Evolutionary conservation across 2,888 invertebrate species (phyloP), one percentile per base, ranked within the genome.

Genomic region (Osedax fenrisi): DNA sequence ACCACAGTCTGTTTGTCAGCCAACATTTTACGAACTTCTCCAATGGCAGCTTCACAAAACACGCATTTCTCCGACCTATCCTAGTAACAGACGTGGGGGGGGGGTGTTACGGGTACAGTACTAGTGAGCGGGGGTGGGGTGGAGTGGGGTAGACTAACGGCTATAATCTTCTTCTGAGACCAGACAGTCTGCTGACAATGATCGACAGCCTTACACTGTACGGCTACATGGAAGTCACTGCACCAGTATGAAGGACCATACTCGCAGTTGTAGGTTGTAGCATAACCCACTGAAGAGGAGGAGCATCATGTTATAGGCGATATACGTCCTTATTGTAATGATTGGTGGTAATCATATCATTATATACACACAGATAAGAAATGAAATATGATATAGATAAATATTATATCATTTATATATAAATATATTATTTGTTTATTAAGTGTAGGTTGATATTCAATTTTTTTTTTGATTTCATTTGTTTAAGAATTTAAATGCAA

Each of bases 131-230:
- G n/a, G n/a, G n/a, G n/a, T n/a, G n/a, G n/a, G n/a, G n/a, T n/a
- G n/a, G n/a, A n/a, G n/a, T n/a, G n/a, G n/a, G n/a, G n/a, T n/a
- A 59, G 21, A 17, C 62, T 56, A 26, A 77, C 77, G 17, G 62
- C 27, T 3, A 59, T 22, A 3, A 73, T 69, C 17, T 72, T 68
- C 73, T 78, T 68, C n/a, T 78, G 76, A 3, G 56, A 72, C 80
- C 80, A 80, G 3, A 78, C 77, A 13, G 78, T 78, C 22, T 76
- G 73, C 72, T 76, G 76, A 76, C 80, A 80, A 76, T 80, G 80
- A 17, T 76, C 68, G 3, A 79, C 23, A 2, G 80, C 79, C 17
- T 76, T 76, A 68, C 80, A 80, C n/a, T 73, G 27, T 62, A 76
- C 75, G 69, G 80, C 78, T 13, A 73, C 76, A 26, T 75, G 26